A percentile compares a stretch with the other conserved stretches of the same genome.
phyloP scores from a whole-genome alignment of 2,888 invertebrate species.

The Hedychridium roseum region DNA sequence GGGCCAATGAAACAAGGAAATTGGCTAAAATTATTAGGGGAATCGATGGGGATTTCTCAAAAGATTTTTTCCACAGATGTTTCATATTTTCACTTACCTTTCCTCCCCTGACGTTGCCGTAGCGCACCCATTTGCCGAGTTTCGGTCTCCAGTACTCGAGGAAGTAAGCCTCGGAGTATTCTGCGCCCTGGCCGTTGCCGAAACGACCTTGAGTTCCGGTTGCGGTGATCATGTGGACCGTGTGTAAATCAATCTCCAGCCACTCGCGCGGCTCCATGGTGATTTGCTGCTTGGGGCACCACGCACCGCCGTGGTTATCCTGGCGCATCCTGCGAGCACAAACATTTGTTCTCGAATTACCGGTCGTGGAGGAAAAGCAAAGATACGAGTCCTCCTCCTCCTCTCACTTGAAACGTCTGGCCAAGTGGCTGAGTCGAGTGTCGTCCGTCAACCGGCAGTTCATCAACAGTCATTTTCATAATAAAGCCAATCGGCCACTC shows the following conservation, averaged over 20 bases:
- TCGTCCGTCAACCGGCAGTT: too few relatives aligned
- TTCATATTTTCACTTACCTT: slow-evolving; percentile 76
- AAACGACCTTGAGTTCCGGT: slow-evolving; percentile 88
- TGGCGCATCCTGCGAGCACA: slow-evolving; percentile 74
- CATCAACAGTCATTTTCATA: too few relatives aligned
- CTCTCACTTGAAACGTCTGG: too few relatives aligned
- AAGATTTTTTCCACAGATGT: too few relatives aligned
- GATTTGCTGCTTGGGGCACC: slow-evolving; percentile 88
- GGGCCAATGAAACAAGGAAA: not conserved
- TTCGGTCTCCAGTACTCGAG: slow-evolving; percentile 86
- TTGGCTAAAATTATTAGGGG: slow-evolving; percentile 16
- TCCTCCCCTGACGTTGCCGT: slow-evolving; percentile 75
- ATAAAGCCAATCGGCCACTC: too few relatives aligned
- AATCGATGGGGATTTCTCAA: slow-evolving; percentile 1
- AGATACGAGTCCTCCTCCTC: too few relatives aligned
- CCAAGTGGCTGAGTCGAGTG: too few relatives aligned
- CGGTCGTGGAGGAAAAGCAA: too few relatives aligned
- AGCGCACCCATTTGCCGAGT: slow-evolving; percentile 83
- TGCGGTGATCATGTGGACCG: slow-evolving; percentile 82
- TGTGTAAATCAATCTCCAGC: slow-evolving; percentile 82
- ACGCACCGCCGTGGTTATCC: slow-evolving; percentile 87
- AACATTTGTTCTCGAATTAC: slow-evolving; percentile 39
- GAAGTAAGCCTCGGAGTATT: slow-evolving; percentile 84
- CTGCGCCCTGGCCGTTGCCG: slow-evolving; percentile 89
- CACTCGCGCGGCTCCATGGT: slow-evolving; percentile 80